Evolutionary conservation across 2,113 vertebrate species (phyloP).

Genomic region (Paedocypris sp.): DNA sequence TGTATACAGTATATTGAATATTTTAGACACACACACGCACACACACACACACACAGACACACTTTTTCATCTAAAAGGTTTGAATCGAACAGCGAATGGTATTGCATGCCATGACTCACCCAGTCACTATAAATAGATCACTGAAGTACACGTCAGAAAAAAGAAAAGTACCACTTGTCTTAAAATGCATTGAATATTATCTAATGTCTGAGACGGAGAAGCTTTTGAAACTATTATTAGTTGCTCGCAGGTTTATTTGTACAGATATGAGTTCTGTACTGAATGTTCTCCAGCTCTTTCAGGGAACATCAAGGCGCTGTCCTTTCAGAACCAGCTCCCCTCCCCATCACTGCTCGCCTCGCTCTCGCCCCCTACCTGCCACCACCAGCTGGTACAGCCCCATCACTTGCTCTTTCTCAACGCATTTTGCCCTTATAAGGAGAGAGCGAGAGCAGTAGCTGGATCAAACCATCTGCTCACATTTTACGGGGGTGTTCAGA

Average conservation of each 20-base stretch:
- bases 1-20: too few relatives aligned
- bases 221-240: too few relatives aligned
- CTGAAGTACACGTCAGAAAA: too few relatives aligned
- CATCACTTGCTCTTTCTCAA: constrained; percentile 54
- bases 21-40: too few relatives aligned
- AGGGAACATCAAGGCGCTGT: constrained; percentile 33
- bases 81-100: too few relatives aligned
- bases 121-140: too few relatives aligned
- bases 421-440: constrained; percentile 74
- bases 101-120: too few relatives aligned
- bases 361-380: constrained; percentile 52
- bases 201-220: too few relatives aligned
- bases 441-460: constrained; percentile 55
- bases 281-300: neutral
- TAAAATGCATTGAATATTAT: too few relatives aligned
- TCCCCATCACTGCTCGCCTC: constrained; percentile 22
- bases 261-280: neutral
- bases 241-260: neutral
- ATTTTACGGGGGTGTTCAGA: constrained; percentile 51
- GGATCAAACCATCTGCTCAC: constrained; percentile 58
- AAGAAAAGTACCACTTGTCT: too few relatives aligned
- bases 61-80: too few relatives aligned
- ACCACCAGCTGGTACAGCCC: constrained; percentile 50
- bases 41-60: too few relatives aligned
- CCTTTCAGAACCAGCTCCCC: constrained; percentile 40